Evolutionary conservation across 2,888 invertebrate genomes (phyloP), one percentile per base, ranked within the genome.

Genomic region (Ferrisia virgata): DNA sequence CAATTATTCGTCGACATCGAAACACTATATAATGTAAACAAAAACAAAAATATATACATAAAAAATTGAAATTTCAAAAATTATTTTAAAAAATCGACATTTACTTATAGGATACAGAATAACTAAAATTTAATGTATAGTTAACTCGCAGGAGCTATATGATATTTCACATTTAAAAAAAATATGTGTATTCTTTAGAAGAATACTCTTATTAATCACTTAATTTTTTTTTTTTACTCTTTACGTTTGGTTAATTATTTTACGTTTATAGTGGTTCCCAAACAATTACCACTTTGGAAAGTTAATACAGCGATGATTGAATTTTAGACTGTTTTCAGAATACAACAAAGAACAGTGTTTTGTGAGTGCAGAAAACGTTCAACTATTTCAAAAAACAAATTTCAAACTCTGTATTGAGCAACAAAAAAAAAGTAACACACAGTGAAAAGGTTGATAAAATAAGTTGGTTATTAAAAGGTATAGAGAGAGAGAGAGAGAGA

Each of bases 51-150:
- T 76, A 76, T 76, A 18, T 76, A 76, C 72, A 76, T 36, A 76
- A 76, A 76, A 76, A 76, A 69, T 69, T 69, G 69, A 31, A 69
- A 76, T 76, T 76, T 36, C 72, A 76, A 76, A 76, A 76, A 76
- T 76, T 18, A 76, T 76, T 76, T 64, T 76, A 76, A 76, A 76
- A 76, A 76, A 76, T 76, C 72, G 72, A 76, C 72, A 76, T 76
- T 76, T 36, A 76, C 72, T 76, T 76, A 76, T 76, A 36, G 36
- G 72, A 76, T 76, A 76, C 28, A 36, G 72, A 76, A 76, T 76
- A 76, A 76, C 72, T 36, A 76, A 76, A 36, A 36, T 64, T 76
- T 76, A 76, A 33, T 76, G 31, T 76, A 76, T 76, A 36, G 33
- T 76, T 76, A 76, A 76, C 72, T 76, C 33, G 72, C 53, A 53